Evolutionary conservation across 2,113 vertebrate species (phyloP), one percentile per base, ranked within the genome.

Genomic region (Pangasianodon hypophthalmus): DNA sequence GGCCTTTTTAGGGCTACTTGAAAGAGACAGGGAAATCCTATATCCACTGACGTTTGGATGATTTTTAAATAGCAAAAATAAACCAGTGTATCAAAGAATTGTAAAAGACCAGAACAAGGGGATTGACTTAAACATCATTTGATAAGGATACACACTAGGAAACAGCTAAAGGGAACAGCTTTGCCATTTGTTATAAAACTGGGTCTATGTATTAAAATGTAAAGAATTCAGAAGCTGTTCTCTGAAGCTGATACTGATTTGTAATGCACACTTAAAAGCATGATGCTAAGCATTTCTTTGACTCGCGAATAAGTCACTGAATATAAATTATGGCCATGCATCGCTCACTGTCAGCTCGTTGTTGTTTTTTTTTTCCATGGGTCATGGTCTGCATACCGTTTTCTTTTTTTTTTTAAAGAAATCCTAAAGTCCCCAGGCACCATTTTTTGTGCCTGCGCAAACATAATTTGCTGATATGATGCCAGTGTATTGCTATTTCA

Each of bases 211-310:
- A 19, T 46, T 44, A 75, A 75, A 46, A 24, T 24, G 73, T 46
- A 75, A 44, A 24, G 2, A 46, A 46, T 75, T 75, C 41, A 4
- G 19, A 46, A 26, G 19, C 41, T 73, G 69, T 19, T 41, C 16
- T 18, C 37, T 73, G 69, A 73, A 73, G 69, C 69, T 41, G 37
- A 21, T 77, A 26, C 73, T 77, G 19, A 26, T 77, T 46, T 46
- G 41, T 77, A 26, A 46, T 26, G 21, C 8, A 77, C 41, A 80
- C 46, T 29, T 16, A 80, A 50, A 52, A 50, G 26, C 46, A 52
- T 52, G 46, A 80, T 80, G 77, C 26, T 80, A 80, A n/a, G 77
- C 77, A 80, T n/a, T 80, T 48, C 46, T 80, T 80, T 80, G 77
- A 80, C 48, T n/a, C 46, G 16, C n/a, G 26, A 52, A 29, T 80